Conservation (phyloP, 92 coral and sea anemone genomes). For the Parazoanthus swiftii region DNA sequence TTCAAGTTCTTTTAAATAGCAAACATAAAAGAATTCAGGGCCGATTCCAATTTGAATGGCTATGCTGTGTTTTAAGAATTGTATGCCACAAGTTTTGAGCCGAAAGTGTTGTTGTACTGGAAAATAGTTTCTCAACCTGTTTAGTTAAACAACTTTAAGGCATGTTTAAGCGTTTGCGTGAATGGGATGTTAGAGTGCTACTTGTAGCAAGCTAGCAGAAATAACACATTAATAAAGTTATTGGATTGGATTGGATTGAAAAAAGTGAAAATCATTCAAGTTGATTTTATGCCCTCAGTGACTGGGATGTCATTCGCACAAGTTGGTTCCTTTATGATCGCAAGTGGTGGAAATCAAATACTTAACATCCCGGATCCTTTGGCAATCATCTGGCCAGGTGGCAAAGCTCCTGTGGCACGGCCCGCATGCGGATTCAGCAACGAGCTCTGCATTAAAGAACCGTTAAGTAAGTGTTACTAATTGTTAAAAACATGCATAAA, state of each 20-base stretch:
- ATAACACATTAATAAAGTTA: too few relatives aligned
- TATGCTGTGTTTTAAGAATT: too few relatives aligned
- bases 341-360: slow-evolving; percentile 33
- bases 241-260: not conserved
- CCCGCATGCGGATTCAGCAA: slow-evolving; percentile 78
- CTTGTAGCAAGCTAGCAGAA: too few relatives aligned
- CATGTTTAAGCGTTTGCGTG: too few relatives aligned
- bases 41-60: too few relatives aligned
- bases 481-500: not conserved
- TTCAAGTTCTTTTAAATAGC: too few relatives aligned
- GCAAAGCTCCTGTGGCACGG: slow-evolving; percentile 60
- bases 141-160: too few relatives aligned
- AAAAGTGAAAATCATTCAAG: not conserved
- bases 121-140: too few relatives aligned
- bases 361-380: slow-evolving; percentile 15
- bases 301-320: slow-evolving; percentile 35
- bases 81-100: too few relatives aligned
- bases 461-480: slow-evolving; percentile 9
- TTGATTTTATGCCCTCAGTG: not conserved
- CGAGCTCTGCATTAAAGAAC: slow-evolving; percentile 59
- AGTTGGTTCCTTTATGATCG: slow-evolving; percentile 31
- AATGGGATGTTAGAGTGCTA: too few relatives aligned
- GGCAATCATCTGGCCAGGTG: slow-evolving; percentile 64
- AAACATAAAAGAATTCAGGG: too few relatives aligned
- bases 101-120: too few relatives aligned